A percentile compares a stretch with the other conserved stretches of the same genome.
Evolutionary conservation across 2,888 invertebrate species (phyloP).

Genomic region (Netelia inedita): DNA sequence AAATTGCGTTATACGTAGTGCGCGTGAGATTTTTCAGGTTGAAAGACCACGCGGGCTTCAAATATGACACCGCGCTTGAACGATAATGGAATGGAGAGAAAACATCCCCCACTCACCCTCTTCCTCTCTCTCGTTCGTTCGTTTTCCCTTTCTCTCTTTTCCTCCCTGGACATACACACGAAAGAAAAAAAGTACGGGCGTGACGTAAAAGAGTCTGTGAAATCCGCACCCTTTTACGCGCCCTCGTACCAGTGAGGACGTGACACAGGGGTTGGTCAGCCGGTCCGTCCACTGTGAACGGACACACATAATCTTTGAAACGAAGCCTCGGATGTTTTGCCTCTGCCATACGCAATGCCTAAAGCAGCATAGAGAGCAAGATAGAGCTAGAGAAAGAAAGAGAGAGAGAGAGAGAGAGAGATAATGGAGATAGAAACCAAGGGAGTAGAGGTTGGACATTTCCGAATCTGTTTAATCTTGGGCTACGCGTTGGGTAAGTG

Average conservation of each 20-base stretch:
- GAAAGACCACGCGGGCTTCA: not conserved
- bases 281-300: slow-evolving; percentile 46
- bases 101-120: not conserved
- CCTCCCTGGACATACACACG: not conserved
- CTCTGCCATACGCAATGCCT: slow-evolving; percentile 50
- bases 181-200: not conserved
- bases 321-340: slow-evolving; percentile 31
- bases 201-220: slow-evolving; percentile 36
- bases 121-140: no score
- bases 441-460: slow-evolving; percentile 77
- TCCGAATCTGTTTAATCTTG: slow-evolving; percentile 85
- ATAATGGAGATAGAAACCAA: slow-evolving; percentile 68
- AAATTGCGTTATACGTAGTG: not conserved
- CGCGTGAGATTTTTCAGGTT: not conserved
- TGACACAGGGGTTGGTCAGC: slow-evolving; percentile 46
- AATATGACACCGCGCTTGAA: not conserved
- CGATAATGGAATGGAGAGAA: slow-evolving; percentile 14
- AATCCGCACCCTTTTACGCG: slow-evolving; percentile 40
- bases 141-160: not conserved
- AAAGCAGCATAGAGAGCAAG: slow-evolving; percentile 50
- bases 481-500: slow-evolving; percentile 82
- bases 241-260: slow-evolving; percentile 1
- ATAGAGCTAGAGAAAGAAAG: not conserved
- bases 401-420: slow-evolving; percentile 34
- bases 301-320: slow-evolving; percentile 25